Evolutionary conservation across 2,888 invertebrate genomes (phyloP).

Genomic region (Sipha maydis): DNA sequence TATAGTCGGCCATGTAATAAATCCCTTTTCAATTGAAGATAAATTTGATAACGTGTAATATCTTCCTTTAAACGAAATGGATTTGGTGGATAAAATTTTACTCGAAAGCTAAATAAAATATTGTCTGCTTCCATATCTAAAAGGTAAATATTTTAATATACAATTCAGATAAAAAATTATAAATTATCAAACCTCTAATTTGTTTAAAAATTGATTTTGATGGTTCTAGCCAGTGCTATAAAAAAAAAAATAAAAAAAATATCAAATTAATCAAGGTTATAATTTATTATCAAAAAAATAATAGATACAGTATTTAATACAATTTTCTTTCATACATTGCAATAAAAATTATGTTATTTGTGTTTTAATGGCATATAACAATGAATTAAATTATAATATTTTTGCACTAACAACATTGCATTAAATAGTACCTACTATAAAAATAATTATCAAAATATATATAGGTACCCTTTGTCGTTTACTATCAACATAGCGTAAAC

Average conservation of each 20-base stretch:
- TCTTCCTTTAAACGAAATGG: conserved; percentile 92
- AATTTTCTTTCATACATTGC: too few relatives aligned
- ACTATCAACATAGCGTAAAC: conserved; percentile 89
- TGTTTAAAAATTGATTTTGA: conserved; percentile 90
- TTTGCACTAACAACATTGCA: conserved; percentile 5
- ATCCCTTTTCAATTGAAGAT: conserved; percentile 92
- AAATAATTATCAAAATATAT: neutral
- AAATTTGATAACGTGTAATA: conserved; percentile 93
- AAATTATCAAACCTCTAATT: conserved; percentile 79
- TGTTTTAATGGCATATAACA: neutral
- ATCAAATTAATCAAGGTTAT: conserved; percentile 51
- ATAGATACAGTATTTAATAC: too few relatives aligned
- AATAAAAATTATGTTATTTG: too few relatives aligned
- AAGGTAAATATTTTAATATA: conserved; percentile 65
- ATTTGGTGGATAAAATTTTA: conserved; percentile 97
- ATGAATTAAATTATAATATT: neutral
- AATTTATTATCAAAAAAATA: too few relatives aligned
- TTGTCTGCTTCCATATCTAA: conserved; percentile 85
- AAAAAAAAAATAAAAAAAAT: conserved; percentile 66
- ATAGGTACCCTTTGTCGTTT: conserved; percentile 83
- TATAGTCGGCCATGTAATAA: conserved; percentile 93
- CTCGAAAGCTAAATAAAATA: conserved; percentile 91
- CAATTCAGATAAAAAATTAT: neutral
- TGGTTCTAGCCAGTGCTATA: conserved; percentile 93
- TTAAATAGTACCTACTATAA: neutral